Conservation (phyloP, 2,113 vertebrate species). For the Otus sunia region DNA sequence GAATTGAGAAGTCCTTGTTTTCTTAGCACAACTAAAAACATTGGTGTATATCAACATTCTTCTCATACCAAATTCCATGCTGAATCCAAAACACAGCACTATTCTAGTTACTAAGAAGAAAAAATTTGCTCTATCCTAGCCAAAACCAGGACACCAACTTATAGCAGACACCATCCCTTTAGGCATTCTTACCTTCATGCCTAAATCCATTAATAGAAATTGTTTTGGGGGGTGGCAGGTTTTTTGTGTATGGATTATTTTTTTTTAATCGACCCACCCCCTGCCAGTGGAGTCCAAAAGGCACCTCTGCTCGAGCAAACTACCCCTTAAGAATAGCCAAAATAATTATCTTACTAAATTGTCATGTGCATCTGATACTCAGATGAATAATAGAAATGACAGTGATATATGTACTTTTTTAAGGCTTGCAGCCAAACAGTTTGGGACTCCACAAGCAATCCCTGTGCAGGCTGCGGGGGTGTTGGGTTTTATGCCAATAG, state of each 20-base stretch:
- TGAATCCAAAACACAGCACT: no score
- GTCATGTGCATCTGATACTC: not conserved
- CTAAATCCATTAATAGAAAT: not conserved
- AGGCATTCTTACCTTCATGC: not conserved
- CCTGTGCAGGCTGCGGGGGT: fast-evolving
- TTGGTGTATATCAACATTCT: no score
- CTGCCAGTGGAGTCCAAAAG: not conserved
- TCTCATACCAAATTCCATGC: no score
- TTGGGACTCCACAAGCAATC: not conserved
- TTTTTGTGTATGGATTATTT: not conserved
- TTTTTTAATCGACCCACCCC: not conserved
- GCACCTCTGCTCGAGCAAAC: not conserved
- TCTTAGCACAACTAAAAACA: no score
- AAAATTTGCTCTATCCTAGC: no score
- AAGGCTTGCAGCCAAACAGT: not conserved
- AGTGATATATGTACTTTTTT: not conserved
- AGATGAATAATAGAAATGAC: not conserved
- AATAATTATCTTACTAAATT: not conserved
- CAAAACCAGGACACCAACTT: not conserved
- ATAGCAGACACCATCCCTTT: not conserved
- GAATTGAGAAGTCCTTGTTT: no score
- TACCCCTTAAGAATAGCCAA: not conserved
- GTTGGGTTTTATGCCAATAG: not conserved
- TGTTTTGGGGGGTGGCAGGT: fast-evolving
- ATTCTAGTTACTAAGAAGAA: no score